phyloP scores from a whole-genome alignment of 2,888 invertebrate species.

The Agrochola litura region DNA sequence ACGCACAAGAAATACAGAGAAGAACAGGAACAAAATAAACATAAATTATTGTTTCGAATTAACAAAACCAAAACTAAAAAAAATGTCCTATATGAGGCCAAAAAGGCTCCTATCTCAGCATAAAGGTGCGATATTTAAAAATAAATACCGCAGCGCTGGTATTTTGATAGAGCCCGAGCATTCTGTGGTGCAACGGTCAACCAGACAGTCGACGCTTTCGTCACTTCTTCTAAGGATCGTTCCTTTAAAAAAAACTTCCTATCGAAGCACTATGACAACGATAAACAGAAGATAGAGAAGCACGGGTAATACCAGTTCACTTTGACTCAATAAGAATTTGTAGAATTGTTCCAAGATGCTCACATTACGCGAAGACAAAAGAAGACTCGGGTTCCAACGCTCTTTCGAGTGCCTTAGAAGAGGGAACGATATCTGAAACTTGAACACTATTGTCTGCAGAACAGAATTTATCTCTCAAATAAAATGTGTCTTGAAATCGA shows the following conservation, averaged over 20 bases:
- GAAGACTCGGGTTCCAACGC: conserved; percentile 49
- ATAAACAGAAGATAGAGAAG: conserved; percentile 33
- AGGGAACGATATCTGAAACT: conserved; percentile 44
- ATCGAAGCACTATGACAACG: not conserved
- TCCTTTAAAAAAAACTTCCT: not conserved
- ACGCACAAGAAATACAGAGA: not conserved
- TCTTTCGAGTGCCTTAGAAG: conserved; percentile 43
- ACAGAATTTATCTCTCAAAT: conserved; percentile 30
- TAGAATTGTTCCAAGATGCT: conserved; percentile 57
- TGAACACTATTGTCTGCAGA: conserved; percentile 41
- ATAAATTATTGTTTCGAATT: not conserved
- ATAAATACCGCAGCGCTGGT: not conserved
- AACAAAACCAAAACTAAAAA: not conserved
- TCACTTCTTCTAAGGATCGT: not conserved
- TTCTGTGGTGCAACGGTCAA: not conserved
- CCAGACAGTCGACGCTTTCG: too few species aligned
- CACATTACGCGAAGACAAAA: conserved; percentile 61
- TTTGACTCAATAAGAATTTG: conserved; percentile 56
- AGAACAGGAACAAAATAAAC: not conserved
- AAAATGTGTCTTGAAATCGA: conserved; percentile 43
- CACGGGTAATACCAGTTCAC: conserved; percentile 35
- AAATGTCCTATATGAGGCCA: not conserved
- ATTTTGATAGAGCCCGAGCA: not conserved
- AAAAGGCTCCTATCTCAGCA: not conserved
- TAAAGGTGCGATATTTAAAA: not conserved